Percentiles rank a stretch among this genome's conserved stretches.
These are phyloP conservation scores for Drosophila gunungcola DNA, from an alignment of 1,140 invertebrate species.

Conservation along the genomic window DNA sequence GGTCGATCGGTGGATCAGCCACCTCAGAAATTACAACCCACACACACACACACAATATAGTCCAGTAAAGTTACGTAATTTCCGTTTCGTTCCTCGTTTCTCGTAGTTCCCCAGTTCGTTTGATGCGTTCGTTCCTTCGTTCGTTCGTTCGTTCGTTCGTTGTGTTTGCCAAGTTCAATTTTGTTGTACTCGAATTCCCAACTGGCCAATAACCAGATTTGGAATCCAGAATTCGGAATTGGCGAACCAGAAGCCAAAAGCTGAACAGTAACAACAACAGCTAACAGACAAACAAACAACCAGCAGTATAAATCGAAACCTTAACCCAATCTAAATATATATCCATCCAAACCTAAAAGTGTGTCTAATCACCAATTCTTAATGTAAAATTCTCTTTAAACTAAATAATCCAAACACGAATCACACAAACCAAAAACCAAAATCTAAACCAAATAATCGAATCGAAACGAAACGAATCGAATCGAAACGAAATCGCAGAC, in stretches of 20 bases:
- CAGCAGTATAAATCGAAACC: conserved; percentile 23
- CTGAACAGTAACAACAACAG: conserved; percentile 25
- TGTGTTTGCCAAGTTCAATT: conserved; percentile 62
- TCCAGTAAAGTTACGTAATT: conserved; percentile 30
- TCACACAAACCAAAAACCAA: conserved; percentile 40
- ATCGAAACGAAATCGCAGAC: conserved; percentile 55
- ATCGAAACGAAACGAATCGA: neutral
- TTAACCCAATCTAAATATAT: conserved; percentile 34
- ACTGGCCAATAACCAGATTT: conserved; percentile 14
- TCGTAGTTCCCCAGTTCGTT: conserved; percentile 68
- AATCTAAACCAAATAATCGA: conserved; percentile 28
- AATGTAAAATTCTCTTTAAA: conserved; percentile 61
- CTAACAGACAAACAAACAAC: conserved; percentile 22
- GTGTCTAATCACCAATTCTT: conserved; percentile 63
- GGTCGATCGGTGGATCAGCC: conserved; percentile 14
- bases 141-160: conserved; percentile 62
- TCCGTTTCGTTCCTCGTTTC: conserved; percentile 50
- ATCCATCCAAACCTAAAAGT: conserved; percentile 48
- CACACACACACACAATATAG: conserved; percentile 11
- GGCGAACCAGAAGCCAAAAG: conserved; percentile 22
- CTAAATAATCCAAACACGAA: conserved; percentile 50
- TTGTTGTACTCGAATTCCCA: conserved; percentile 41
- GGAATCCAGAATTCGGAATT: conserved; percentile 4
- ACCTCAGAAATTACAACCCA: conserved; percentile 3
- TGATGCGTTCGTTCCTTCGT: conserved; percentile 60